Base-by-base conservation (phyloP, 2,888 invertebrate genomes). In the Elmis aenea region DNA sequence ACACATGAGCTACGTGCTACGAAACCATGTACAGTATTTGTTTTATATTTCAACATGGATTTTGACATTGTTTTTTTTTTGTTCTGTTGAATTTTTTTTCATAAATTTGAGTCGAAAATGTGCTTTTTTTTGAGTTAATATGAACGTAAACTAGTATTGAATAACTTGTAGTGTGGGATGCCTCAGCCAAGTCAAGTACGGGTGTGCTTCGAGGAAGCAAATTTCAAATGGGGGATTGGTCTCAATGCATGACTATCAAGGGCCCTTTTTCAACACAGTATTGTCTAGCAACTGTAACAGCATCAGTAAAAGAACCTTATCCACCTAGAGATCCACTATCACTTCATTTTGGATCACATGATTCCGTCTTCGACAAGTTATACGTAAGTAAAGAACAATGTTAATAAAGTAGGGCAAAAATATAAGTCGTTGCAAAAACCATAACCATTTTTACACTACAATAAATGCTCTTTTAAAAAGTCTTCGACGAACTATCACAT, bases 141-240 rank as follows among this genome's bases (percentile, higher is more conserved):
- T n/a, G n/a, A n/a, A n/a, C n/a, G n/a, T n/a, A n/a, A n/a, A n/a
- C n/a, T n/a, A n/a, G n/a, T n/a, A n/a, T n/a, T n/a, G n/a, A n/a
- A n/a, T n/a, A n/a, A n/a, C n/a, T n/a, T n/a, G n/a, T n/a, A 79
- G 79, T 77, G 67, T 77, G 77, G 77, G 80, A 80, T 49, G 67
- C 79, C 0, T 74, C 76, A 18, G 71, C 76, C 1, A 76, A 77
- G 36, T 71, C 74, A 26, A 69, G 77, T 0, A 67, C 70, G 27
- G 78, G 79, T 1, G 59, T 77, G 6, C 57, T 78, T 1, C 71
- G 72, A 23, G 79, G 76, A 0, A 76, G 71, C 51, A 63, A 69
- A 1, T 76, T 70, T 50, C 77, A 79, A 46, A 63, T 79, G 40
- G 80, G 80, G 0, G 73, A 78, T 57, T 80, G 73, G 51, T 77